Conservation (phyloP, 2,888 invertebrate genomes). For the Lacanobia oleracea region DNA sequence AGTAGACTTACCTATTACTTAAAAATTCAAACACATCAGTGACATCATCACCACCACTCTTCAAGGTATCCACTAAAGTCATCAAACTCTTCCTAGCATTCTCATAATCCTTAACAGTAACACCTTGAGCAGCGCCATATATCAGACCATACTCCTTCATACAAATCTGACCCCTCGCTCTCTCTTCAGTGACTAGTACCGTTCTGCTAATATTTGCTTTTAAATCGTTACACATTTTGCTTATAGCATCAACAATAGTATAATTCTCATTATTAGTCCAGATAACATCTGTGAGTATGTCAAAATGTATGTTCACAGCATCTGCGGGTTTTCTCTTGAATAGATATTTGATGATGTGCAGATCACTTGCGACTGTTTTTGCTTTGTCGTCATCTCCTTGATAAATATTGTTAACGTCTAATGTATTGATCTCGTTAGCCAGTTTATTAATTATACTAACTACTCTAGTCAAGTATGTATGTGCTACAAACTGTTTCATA, state of each 20-base stretch:
- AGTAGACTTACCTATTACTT: constrained; percentile 74
- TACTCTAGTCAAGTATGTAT: constrained; percentile 80
- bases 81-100: constrained; percentile 73
- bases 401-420: constrained; percentile 66
- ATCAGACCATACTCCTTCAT: constrained; percentile 77
- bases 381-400: constrained; percentile 68
- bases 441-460: constrained; percentile 80
- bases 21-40: constrained; percentile 76
- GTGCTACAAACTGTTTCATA: constrained; percentile 77
- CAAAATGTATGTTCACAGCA: constrained; percentile 80
- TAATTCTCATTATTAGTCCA: constrained; percentile 74
- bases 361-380: constrained; percentile 71
- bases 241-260: constrained; percentile 74
- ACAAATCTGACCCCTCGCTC: constrained; percentile 79
- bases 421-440: constrained; percentile 68
- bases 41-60: constrained; percentile 60
- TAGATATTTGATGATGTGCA: constrained; percentile 74
- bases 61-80: constrained; percentile 72
- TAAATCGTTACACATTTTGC: constrained; percentile 74
- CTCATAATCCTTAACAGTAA: constrained; percentile 71
- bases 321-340: constrained; percentile 81
- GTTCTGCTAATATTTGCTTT: constrained; percentile 74
- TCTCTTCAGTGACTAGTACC: constrained; percentile 77
- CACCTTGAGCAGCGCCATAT: constrained; percentile 72
- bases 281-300: constrained; percentile 80